These are phyloP conservation scores for Calephelis nemesis DNA, from an alignment of 1,140 invertebrate genomes.

Conservation along the genomic window DNA sequence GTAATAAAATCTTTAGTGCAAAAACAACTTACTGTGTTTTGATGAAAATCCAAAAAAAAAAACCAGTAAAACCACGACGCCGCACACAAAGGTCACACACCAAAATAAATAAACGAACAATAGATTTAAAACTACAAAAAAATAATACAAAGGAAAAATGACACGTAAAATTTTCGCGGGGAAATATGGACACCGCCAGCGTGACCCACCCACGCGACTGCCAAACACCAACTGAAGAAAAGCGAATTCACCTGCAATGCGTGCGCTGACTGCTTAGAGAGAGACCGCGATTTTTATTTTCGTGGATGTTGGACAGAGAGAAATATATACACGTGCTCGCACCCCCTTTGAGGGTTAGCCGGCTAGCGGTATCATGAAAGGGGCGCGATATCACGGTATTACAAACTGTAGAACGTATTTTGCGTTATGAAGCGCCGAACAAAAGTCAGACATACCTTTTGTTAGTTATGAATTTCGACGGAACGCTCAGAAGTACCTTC, in stretches of 20 bases:
- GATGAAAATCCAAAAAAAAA: conserved; percentile 19
- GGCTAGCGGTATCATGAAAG: conserved; percentile 53
- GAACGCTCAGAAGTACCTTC: conserved; percentile 17
- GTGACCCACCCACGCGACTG: conserved; percentile 49
- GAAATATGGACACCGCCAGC: conserved; percentile 42
- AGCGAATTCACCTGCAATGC: conserved; percentile 71
- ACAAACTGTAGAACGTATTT: conserved; percentile 61
- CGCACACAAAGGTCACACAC: conserved; percentile 36
- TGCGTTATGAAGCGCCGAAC: conserved; percentile 53
- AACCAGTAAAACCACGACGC: conserved; percentile 3
- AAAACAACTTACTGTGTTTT: conserved; percentile 8
- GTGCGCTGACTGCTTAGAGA: conserved; percentile 64
- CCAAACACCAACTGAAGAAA: conserved; percentile 54
- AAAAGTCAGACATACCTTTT: conserved; percentile 45
- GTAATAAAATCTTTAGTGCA: background rate
- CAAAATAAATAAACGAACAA: conserved; percentile 33
- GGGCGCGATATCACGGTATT: conserved; percentile 57
- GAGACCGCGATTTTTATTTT: conserved; percentile 35
- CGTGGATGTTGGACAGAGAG: conserved; percentile 31
- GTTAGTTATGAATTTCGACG: conserved; percentile 37
- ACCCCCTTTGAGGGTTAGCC: conserved; percentile 51
- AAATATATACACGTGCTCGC: conserved; percentile 58
- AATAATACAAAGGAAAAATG: conserved; percentile 28
- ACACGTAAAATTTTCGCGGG: conserved; percentile 69
- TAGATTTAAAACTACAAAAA: conserved; percentile 19